Evolutionary conservation across 2,888 invertebrate species (phyloP).

Genomic region (Mimumesa dahlbomi): DNA sequence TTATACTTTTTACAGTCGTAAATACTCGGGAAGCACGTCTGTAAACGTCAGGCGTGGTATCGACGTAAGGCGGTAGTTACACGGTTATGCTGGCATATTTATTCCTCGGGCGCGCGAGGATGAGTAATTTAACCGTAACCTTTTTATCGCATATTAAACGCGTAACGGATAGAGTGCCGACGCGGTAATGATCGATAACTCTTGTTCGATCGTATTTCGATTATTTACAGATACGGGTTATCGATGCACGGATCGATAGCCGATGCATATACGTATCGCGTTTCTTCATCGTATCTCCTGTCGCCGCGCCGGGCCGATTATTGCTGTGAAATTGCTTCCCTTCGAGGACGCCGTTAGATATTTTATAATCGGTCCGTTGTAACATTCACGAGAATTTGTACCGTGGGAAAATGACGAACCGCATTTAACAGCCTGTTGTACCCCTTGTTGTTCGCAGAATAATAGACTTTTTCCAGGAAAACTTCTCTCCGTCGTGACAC

Average conservation of each 20-base stretch:
- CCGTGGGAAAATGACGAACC: too few species aligned
- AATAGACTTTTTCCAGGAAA: too few species aligned
- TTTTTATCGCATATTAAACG: constrained; percentile 1
- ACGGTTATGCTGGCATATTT: constrained; percentile 18
- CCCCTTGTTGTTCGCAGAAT: too few species aligned
- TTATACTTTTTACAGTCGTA: constrained; percentile 45
- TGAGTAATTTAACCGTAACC: constrained; percentile 25
- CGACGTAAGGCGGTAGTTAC: constrained; percentile 34
- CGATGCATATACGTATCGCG: too few species aligned
- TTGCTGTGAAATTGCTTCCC: too few species aligned
- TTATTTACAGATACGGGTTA: constrained; percentile 25
- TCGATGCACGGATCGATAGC: constrained; percentile 8
- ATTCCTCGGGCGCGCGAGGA: constrained; percentile 20
- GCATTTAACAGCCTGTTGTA: too few species aligned
- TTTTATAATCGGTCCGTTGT: too few species aligned
- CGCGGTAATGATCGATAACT: constrained; percentile 24
- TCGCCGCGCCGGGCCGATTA: too few species aligned
- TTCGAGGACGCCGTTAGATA: too few species aligned
- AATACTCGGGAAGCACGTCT: constrained; percentile 23
- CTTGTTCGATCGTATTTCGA: constrained; percentile 12
- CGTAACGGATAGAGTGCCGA: constrained; percentile 1
- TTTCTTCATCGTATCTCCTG: too few species aligned
- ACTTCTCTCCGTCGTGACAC: too few species aligned
- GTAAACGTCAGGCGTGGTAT: constrained; percentile 17
- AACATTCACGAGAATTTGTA: too few species aligned